phyloP scores from a whole-genome alignment of 2,113 vertebrate species.

The Barbus barbus region DNA sequence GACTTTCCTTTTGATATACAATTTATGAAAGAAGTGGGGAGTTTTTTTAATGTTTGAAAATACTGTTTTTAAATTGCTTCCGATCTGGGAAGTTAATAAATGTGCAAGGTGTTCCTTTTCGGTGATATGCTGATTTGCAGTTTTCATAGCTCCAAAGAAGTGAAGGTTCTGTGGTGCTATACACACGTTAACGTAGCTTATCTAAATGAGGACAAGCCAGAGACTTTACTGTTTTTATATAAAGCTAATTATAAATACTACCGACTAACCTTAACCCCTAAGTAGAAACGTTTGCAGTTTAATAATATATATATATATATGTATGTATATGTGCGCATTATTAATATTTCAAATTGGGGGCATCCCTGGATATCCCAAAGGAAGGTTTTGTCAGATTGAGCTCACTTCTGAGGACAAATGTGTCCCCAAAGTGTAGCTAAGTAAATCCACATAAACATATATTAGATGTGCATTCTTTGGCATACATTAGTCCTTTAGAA shows the following conservation, averaged over 20 bases:
- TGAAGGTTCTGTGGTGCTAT: background rate
- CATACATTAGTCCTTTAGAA: background rate
- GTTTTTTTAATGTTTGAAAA: background rate
- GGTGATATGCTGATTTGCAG: slow-evolving; percentile 3
- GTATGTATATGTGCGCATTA: background rate
- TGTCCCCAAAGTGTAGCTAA: slow-evolving; percentile 8
- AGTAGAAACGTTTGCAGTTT: background rate
- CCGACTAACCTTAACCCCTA: background rate
- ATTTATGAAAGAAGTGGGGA: slow-evolving; percentile 33
- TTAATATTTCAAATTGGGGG: background rate
- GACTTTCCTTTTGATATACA: slow-evolving; percentile 18
- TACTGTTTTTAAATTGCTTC: background rate
- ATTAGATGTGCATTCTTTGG: background rate
- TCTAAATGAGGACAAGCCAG: background rate
- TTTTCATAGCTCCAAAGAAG: slow-evolving; percentile 9
- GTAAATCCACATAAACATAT: background rate
- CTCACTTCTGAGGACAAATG: background rate
- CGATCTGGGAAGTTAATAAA: background rate
- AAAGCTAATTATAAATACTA: background rate
- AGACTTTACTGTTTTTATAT: background rate
- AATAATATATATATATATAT: background rate
- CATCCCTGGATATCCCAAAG: background rate
- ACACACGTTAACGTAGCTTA: background rate
- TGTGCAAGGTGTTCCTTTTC: background rate
- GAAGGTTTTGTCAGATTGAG: slow-evolving; percentile 1